Base-by-base conservation (phyloP, 1,140 invertebrate species). In the Temnothorax nylanderi region DNA sequence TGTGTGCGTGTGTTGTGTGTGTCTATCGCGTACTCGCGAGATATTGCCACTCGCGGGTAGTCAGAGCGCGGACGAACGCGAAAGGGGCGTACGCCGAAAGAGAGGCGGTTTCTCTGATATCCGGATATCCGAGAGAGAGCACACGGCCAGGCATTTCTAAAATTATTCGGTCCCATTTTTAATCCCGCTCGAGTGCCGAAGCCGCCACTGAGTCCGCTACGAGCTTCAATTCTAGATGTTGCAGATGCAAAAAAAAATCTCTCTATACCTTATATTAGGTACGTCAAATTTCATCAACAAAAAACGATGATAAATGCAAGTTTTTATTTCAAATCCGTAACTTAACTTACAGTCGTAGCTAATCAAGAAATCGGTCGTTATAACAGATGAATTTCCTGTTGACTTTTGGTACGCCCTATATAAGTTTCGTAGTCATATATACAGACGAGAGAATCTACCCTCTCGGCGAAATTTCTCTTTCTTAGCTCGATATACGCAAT, bases 81-180 rank as follows among this genome's bases (percentile, higher is more conserved):
- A 84, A 84, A 84, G 80, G 80, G 80, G 80, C 80, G 80, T 84
- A 84, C 21, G 65, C 41, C 41, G 80, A 58, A 44, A 75, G 32
- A 2, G 80, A 60, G 80, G 80, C 80, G 80, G 69, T 75, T 75
- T 41, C 80, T 41, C 64, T 84, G 80, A 84, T 84, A 84, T 82
- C 26, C 51, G 80, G 41, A 82, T 82, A 82, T 84, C 69, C 80
- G 69, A 74, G 64, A 81, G 65, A 65, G 60, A 26, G 26, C 26
- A 26, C 26, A 26, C 44, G 3, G n/a, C 56, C 62, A 67, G 47
- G 16, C 76, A 80, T 51, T 41, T 84, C 80, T 74, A 75, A 74
- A 84, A 84, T 84, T 81, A 72, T 37, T n/a, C n/a, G 54, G 11
- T n/a, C 18, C 54, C 26, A 49, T 60, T 58, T 60, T 84, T 49